Percentiles rank a stretch among this genome's conserved stretches.
Conservation (phyloP, 2,113 vertebrate genomes). For the Ctenodactylus gundi region DNA sequence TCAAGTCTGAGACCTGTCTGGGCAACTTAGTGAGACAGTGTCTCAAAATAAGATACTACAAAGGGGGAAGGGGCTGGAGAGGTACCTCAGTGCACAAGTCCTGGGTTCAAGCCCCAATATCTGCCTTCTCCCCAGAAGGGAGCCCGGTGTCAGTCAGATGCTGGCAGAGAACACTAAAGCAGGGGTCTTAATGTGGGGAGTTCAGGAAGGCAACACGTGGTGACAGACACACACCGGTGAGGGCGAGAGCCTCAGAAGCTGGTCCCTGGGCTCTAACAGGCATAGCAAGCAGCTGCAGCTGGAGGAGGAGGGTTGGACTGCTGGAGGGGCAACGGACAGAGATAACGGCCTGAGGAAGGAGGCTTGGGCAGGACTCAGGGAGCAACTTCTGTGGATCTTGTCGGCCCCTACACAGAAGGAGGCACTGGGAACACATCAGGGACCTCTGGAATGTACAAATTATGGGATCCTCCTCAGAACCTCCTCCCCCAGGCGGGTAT, state of each 20-base stretch:
- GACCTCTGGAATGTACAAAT: neutral
- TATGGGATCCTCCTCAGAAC: fast-evolving
- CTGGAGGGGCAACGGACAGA: neutral
- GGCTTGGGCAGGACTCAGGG: neutral
- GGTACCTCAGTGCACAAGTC: no score
- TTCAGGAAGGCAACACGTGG: neutral
- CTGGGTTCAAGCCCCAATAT: no score
- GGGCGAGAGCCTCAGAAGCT: neutral
- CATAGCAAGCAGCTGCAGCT: neutral
- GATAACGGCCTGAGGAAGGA: neutral
- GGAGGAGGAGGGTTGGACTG: no score
- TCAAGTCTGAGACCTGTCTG: no score
- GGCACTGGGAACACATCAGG: fast-evolving
- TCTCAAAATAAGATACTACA: no score
- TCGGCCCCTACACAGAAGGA: neutral
- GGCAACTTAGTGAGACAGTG: no score
- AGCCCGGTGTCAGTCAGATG: fast-evolving
- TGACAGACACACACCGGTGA: neutral
- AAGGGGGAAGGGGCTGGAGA: no score
- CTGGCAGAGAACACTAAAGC: fast-evolving
- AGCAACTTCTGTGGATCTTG: neutral
- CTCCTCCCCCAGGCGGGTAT: neutral
- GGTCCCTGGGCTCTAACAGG: neutral
- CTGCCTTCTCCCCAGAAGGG: no score
- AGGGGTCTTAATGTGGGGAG: neutral